These are phyloP conservation scores for Machimus rusticus DNA, from an alignment of 2,888 invertebrate genomes.

Conservation along the genomic window DNA sequence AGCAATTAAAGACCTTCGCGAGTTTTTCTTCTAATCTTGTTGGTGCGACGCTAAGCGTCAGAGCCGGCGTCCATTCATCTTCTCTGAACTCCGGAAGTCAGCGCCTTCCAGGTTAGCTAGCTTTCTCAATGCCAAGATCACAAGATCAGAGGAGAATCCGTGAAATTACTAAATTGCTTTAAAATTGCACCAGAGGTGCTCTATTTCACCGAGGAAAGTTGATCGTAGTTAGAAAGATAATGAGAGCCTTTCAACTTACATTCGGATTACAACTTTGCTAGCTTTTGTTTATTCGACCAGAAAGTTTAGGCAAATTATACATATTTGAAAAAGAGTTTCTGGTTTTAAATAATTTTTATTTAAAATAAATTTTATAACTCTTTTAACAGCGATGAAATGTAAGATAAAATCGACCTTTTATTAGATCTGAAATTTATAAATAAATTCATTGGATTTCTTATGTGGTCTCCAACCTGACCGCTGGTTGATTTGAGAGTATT, in stretches of 20 bases:
- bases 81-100: neutral
- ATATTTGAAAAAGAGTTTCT: neutral
- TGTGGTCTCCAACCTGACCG: too few relatives aligned
- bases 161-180: slow-evolving; percentile 4
- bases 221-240: neutral
- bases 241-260: neutral
- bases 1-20: neutral
- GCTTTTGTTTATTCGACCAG: neutral
- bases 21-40: neutral
- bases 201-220: neutral
- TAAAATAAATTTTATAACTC: too few relatives aligned
- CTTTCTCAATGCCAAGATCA: neutral
- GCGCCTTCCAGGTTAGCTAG: neutral
- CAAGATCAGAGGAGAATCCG: neutral
- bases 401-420: too few relatives aligned
- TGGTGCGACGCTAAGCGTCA: neutral
- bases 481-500: too few relatives aligned
- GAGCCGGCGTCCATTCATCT: neutral
- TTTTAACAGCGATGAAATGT: too few relatives aligned
- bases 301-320: neutral
- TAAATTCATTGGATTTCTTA: too few relatives aligned
- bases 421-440: too few relatives aligned
- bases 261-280: neutral
- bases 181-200: neutral
- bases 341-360: neutral